A percentile compares a stretch with the other conserved stretches of the same genome.
phyloP scores from a whole-genome alignment of 2,113 vertebrate species.

The Alethe castanea region DNA sequence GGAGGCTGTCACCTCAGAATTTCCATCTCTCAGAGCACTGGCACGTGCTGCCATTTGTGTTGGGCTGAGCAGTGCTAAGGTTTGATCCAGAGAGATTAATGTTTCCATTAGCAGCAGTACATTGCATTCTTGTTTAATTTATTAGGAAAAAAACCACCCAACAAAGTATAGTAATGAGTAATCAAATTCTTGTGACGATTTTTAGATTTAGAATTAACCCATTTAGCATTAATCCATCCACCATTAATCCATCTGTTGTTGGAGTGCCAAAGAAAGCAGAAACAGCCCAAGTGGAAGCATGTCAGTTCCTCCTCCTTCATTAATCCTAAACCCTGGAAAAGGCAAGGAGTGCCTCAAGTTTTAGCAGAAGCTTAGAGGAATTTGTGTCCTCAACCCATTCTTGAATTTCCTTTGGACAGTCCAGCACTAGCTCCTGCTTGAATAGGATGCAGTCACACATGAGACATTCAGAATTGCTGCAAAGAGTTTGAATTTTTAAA shows the following conservation, averaged over 20 bases:
- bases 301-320: background rate
- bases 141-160: background rate
- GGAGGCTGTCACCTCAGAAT: background rate
- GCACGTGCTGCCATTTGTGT: background rate
- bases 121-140: background rate
- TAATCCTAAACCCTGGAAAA: background rate
- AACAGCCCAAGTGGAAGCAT: background rate
- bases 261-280: background rate
- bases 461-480: background rate
- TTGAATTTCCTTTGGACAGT: background rate
- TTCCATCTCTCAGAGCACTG: background rate
- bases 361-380: background rate
- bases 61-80: background rate
- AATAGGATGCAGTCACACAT: background rate
- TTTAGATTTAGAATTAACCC: background rate
- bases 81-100: background rate
- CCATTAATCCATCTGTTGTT: background rate
- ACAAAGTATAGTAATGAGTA: background rate
- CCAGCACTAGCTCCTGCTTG: background rate
- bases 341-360: background rate
- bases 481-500: background rate
- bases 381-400: rapidly evolving
- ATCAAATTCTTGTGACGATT: background rate
- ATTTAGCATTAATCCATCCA: background rate
- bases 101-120: background rate